phyloP scores from a whole-genome alignment of 2,888 invertebrate species.

The Diaprepes abbreviatus region DNA sequence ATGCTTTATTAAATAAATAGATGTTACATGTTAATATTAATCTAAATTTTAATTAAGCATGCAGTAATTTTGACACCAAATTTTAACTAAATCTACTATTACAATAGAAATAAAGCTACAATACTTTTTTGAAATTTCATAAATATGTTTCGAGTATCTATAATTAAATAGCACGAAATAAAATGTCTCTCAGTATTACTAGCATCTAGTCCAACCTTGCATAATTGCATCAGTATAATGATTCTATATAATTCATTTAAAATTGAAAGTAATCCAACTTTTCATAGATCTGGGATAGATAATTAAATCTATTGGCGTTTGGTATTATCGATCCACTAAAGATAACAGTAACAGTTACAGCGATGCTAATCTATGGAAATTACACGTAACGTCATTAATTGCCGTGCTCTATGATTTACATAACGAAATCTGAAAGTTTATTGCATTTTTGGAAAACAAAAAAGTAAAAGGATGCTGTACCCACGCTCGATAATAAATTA shows the following conservation, averaged over 20 bases:
- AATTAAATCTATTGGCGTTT: slow-evolving; percentile 4
- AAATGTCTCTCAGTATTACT: too few species aligned
- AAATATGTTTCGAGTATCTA: too few species aligned
- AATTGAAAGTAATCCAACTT: slow-evolving; percentile 4
- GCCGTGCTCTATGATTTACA: slow-evolving; percentile 27
- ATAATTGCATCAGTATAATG: background rate
- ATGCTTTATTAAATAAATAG: too few species aligned
- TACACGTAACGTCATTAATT: background rate
- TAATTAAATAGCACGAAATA: too few species aligned
- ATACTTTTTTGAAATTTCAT: too few species aligned
- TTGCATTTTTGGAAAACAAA: background rate
- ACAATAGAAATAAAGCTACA: too few species aligned
- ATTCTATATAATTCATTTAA: background rate
- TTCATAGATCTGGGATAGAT: background rate
- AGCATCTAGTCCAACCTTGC: background rate
- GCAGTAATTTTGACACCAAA: too few species aligned
- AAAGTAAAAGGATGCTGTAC: background rate
- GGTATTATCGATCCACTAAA: background rate
- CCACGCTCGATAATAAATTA: too few species aligned
- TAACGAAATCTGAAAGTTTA: slow-evolving; percentile 25
- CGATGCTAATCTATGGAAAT: background rate
- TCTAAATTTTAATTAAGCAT: too few species aligned
- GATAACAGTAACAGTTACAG: background rate
- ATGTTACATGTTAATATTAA: too few species aligned
- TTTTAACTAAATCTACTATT: too few species aligned